Evolutionary conservation across 2,113 vertebrate genomes (phyloP).

Genomic region (Phrynosoma platyrhinos): DNA sequence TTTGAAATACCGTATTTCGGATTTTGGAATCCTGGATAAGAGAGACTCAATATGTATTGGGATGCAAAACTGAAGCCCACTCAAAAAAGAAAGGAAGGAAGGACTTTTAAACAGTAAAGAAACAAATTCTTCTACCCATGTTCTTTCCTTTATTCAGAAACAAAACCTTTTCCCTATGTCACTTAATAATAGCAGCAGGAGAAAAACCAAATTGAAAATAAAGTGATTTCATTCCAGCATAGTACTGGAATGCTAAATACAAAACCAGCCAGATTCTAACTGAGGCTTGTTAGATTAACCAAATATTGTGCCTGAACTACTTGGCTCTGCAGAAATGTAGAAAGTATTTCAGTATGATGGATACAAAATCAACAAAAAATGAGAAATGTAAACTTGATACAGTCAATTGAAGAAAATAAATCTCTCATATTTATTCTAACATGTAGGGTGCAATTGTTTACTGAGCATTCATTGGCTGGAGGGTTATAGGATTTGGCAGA

Average conservation of each 20-base stretch:
- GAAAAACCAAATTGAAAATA: neutral
- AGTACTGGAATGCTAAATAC: neutral
- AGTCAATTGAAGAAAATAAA: neutral
- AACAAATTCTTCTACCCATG: neutral
- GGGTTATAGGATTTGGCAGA: neutral
- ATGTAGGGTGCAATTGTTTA: neutral
- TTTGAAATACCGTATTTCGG: too few relatives aligned
- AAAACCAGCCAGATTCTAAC: constrained; percentile 34
- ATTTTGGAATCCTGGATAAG: too few relatives aligned
- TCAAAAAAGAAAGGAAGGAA: neutral
- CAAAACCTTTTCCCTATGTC: neutral
- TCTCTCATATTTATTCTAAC: constrained; percentile 17
- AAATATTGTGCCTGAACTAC: constrained; percentile 1
- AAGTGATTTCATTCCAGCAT: constrained; percentile 18
- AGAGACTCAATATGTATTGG: too few relatives aligned
- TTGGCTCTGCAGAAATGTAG: constrained; percentile 11
- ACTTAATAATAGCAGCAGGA: neutral
- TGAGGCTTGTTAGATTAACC: constrained; percentile 12
- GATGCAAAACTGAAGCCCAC: neutral
- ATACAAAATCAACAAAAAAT: constrained; percentile 9
- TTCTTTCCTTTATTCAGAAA: neutral
- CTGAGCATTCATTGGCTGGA: neutral
- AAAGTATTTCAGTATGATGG: neutral
- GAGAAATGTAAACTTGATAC: constrained; percentile 32
- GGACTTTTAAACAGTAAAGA: neutral